phyloP scores from a whole-genome alignment of 2,888 invertebrate species.

The Teleogryllus oceanicus region DNA sequence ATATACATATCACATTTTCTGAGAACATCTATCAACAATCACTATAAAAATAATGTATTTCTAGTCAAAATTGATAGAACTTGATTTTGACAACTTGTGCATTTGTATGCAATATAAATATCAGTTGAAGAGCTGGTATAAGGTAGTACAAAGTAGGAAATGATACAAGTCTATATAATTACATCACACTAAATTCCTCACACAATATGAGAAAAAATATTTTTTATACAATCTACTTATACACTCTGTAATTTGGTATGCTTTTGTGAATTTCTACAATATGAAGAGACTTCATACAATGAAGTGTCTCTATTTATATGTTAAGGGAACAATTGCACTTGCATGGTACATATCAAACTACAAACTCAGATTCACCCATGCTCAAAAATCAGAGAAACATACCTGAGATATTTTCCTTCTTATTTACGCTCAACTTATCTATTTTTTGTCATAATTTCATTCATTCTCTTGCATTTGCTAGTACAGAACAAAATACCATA shows the following conservation, averaged over 20 bases:
- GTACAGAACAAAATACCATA: no score
- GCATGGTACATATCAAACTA: background rate
- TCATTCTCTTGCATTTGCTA: no score
- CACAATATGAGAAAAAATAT: background rate
- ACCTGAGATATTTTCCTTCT: background rate
- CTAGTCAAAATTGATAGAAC: constrained; percentile 4
- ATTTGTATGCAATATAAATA: background rate
- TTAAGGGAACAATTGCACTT: background rate
- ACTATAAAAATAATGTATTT: constrained; percentile 18
- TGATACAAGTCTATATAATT: background rate
- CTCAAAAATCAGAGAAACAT: background rate
- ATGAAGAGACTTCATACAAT: background rate
- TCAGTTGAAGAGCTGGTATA: constrained; percentile 8
- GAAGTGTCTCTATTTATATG: background rate
- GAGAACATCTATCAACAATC: constrained; percentile 11
- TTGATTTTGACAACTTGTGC: constrained; percentile 9
- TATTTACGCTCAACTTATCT: background rate
- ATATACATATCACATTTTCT: constrained; percentile 11
- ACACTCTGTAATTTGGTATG: background rate
- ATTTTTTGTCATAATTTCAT: no score
- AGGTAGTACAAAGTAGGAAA: background rate
- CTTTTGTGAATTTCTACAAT: background rate
- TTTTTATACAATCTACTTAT: background rate
- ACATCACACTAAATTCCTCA: background rate
- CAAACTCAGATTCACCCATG: background rate